Evolutionary conservation across 2,113 vertebrate genomes (phyloP).

Genomic region (Tamias sibiricus): DNA sequence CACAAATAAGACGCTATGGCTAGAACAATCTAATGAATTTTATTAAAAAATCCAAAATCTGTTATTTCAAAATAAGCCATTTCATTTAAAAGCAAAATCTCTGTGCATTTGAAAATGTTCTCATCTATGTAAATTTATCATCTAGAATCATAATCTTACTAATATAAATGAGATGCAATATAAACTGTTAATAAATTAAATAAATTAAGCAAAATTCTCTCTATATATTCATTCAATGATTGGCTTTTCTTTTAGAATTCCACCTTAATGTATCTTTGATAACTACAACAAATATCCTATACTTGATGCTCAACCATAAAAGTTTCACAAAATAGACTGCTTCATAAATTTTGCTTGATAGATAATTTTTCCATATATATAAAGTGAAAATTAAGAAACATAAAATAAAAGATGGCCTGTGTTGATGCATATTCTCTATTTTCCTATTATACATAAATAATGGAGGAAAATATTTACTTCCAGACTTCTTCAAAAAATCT

Average conservation of each 20-base stretch:
- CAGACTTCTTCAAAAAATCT: slow-evolving; percentile 12
- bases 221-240: background rate
- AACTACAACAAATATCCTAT: background rate
- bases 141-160: background rate
- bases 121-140: background rate
- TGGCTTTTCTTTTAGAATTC: slow-evolving; percentile 1
- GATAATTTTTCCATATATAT: background rate
- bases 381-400: slow-evolving; percentile 17
- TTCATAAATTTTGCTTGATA: slow-evolving; percentile 31
- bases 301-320: background rate
- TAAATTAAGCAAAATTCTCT: slow-evolving; percentile 22
- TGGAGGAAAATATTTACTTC: slow-evolving; percentile 26
- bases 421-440: background rate
- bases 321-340: background rate
- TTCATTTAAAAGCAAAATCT: slow-evolving; percentile 20
- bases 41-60: background rate
- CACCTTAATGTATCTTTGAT: background rate
- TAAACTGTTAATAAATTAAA: slow-evolving; percentile 14
- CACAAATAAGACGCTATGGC: background rate
- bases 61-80: slow-evolving; percentile 25
- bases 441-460: background rate
- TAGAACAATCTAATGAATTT: background rate
- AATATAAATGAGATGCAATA: background rate
- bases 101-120: background rate
- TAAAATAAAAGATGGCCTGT: background rate